Conservation (phyloP, 2,113 vertebrate species). For the Zapus hudsonius region DNA sequence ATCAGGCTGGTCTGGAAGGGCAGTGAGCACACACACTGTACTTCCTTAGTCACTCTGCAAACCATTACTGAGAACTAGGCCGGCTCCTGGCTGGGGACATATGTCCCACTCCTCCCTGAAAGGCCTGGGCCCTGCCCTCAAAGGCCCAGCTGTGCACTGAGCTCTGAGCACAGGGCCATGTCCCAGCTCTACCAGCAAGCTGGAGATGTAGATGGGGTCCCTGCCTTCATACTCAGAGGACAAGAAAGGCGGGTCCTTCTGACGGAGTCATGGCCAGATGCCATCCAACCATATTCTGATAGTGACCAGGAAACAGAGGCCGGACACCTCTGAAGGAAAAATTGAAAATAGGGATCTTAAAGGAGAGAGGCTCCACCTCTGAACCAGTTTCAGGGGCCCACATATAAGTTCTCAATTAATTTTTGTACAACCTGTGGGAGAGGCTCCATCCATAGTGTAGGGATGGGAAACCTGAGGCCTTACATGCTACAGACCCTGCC, state of each 20-base stretch:
- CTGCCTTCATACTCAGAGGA: not conserved
- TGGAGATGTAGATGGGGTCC: rapidly evolving
- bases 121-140: not conserved
- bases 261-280: rapidly evolving
- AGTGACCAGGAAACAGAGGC: rapidly evolving
- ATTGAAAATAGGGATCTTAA: rapidly evolving
- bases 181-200: rapidly evolving
- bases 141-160: not conserved
- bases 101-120: not conserved
- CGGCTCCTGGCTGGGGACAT: not conserved
- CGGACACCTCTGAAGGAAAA: not conserved
- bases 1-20: not conserved
- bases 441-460: rapidly evolving
- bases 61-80: rapidly evolving
- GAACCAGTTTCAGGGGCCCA: not conserved
- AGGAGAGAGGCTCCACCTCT: not conserved
- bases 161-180: rapidly evolving
- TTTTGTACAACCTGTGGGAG: rapidly evolving
- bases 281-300: rapidly evolving
- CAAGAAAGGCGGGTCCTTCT: not conserved
- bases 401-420: rapidly evolving
- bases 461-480: not conserved
- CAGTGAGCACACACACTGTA: rapidly evolving
- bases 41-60: not conserved
- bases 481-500: not conserved